Evolutionary conservation across 2,113 vertebrate genomes (phyloP).

Genomic region (Nesoenas mayeri): DNA sequence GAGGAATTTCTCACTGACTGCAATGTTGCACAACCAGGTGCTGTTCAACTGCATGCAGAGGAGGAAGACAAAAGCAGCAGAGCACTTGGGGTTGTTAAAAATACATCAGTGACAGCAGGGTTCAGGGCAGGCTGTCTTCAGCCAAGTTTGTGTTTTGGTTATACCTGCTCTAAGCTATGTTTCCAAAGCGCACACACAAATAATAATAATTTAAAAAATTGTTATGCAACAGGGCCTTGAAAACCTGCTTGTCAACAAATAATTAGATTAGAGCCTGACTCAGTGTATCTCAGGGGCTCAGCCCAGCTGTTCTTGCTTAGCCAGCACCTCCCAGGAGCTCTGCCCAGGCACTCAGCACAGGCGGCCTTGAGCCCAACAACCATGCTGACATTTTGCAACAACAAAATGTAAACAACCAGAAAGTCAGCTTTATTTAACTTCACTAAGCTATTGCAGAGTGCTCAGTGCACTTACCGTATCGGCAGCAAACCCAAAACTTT

Average conservation of each 20-base stretch:
- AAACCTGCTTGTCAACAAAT: slow-evolving; percentile 12
- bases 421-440: background rate
- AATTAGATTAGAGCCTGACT: background rate
- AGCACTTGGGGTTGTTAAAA: background rate
- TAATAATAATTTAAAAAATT: background rate
- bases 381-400: background rate
- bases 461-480: background rate
- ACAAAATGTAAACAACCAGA: background rate
- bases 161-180: background rate
- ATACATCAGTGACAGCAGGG: background rate
- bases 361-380: background rate
- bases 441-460: background rate
- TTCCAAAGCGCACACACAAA: background rate
- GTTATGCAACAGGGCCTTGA: background rate
- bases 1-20: background rate
- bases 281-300: background rate
- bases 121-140: background rate
- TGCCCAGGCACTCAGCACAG: background rate
- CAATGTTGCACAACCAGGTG: background rate
- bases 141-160: background rate
- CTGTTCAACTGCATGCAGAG: background rate
- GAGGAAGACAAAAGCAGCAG: background rate
- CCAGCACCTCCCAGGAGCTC: background rate
- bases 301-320: background rate
- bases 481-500: background rate